Evolutionary conservation across 2,113 vertebrate species (phyloP).

Genomic region (Campylorhamphus procurvoides): DNA sequence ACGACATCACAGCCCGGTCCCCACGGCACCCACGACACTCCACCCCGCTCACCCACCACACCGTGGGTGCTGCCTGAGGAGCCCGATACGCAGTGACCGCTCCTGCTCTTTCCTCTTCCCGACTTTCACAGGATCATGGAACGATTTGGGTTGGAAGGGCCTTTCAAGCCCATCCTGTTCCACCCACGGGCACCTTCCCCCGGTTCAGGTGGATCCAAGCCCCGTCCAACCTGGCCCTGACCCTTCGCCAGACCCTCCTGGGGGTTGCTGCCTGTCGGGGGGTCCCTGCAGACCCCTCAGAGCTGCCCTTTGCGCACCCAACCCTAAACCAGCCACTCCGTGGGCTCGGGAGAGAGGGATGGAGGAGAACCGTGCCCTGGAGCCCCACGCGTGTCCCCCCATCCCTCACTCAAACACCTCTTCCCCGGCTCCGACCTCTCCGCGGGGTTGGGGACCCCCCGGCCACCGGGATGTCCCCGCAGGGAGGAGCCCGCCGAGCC

Average conservation of each 20-base stretch:
- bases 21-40: accelerated
- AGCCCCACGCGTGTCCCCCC: accelerated
- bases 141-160: accelerated
- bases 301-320: accelerated
- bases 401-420: background rate
- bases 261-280: accelerated
- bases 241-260: accelerated
- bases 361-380: accelerated
- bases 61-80: background rate
- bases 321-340: accelerated
- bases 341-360: accelerated
- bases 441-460: accelerated
- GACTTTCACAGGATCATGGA: accelerated
- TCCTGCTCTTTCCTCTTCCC: background rate
- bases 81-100: accelerated
- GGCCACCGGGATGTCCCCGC: accelerated
- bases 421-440: background rate
- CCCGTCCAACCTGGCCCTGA: accelerated
- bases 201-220: accelerated
- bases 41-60: accelerated
- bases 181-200: background rate
- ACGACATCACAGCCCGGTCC: background rate
- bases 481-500: background rate
- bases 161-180: background rate
- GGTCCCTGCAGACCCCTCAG: accelerated